phyloP scores from a whole-genome alignment of 2,888 invertebrate genomes.

The Tupiocoris notatus region DNA sequence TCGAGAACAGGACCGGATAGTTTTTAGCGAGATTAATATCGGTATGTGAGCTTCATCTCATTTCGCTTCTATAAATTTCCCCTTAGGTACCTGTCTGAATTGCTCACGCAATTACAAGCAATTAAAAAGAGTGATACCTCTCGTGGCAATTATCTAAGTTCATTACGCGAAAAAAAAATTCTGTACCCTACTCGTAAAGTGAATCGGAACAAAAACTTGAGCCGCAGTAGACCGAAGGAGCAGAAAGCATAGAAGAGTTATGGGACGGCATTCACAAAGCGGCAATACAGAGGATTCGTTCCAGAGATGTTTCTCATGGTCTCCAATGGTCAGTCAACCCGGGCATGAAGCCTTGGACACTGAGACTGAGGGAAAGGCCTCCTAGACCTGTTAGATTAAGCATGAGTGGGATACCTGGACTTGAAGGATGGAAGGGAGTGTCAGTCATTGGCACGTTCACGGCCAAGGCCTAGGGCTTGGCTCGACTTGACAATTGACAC shows the following conservation, averaged over 20 bases:
- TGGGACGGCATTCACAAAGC: neutral
- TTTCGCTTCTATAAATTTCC: too few relatives aligned
- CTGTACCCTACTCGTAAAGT: too few relatives aligned
- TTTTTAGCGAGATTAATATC: too few relatives aligned
- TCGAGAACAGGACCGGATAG: too few relatives aligned
- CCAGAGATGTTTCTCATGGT: constrained; percentile 38
- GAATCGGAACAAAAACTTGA: too few relatives aligned
- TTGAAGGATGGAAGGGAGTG: neutral
- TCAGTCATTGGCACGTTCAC: too few relatives aligned
- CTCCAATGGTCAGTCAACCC: constrained; percentile 35
- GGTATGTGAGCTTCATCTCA: too few relatives aligned
- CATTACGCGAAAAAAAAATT: neutral
- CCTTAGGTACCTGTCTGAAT: too few relatives aligned
- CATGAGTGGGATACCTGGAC: neutral
- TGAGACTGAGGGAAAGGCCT: neutral
- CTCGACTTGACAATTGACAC: neutral
- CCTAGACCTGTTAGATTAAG: neutral
- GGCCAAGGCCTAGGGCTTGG: too few relatives aligned
- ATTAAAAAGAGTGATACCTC: neutral
- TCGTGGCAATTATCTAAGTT: neutral
- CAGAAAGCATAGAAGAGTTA: neutral
- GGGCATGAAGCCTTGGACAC: neutral
- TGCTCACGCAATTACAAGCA: neutral
- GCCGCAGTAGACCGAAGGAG: too few relatives aligned
- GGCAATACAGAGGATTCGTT: constrained; percentile 6